These are phyloP conservation scores for Gallinago media DNA, from an alignment of 2,113 vertebrate genomes.

Conservation along the genomic window DNA sequence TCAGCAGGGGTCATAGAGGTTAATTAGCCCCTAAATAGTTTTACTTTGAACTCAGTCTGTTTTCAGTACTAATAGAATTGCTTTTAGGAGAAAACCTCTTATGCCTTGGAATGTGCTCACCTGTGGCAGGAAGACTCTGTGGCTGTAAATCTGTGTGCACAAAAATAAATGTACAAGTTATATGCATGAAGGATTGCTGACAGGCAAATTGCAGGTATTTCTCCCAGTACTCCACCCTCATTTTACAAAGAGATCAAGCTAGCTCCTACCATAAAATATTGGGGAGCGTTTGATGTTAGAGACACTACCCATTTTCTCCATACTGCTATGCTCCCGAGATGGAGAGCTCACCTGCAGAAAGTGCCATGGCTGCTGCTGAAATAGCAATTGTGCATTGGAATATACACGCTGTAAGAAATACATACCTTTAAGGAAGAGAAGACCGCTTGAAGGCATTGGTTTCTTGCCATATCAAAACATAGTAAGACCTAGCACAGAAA, in stretches of 20 bases:
- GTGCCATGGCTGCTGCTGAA: slow-evolving; percentile 26
- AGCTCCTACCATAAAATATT: neutral
- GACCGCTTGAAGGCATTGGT: neutral
- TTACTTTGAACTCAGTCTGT: neutral
- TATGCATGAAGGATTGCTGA: neutral
- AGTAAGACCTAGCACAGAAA: neutral
- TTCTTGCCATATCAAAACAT: neutral
- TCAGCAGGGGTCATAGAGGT: neutral
- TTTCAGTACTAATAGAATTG: neutral
- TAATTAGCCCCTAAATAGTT: neutral
- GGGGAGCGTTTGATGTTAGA: neutral
- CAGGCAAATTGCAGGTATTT: neutral
- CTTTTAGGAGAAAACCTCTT: neutral
- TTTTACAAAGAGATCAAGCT: neutral
- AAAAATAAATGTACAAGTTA: neutral
- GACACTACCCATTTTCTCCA: neutral
- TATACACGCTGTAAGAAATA: neutral
- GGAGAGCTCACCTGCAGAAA: slow-evolving; percentile 7
- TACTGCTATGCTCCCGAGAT: neutral
- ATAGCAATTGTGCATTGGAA: slow-evolving; percentile 11
- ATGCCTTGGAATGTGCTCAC: neutral
- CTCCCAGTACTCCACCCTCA: neutral
- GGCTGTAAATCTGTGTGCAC: neutral
- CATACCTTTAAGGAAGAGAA: neutral
- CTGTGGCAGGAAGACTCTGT: neutral